Base-by-base conservation (phyloP, 2,797 vertebrate genomes). In the Mormyrus proboscirostris region DNA sequence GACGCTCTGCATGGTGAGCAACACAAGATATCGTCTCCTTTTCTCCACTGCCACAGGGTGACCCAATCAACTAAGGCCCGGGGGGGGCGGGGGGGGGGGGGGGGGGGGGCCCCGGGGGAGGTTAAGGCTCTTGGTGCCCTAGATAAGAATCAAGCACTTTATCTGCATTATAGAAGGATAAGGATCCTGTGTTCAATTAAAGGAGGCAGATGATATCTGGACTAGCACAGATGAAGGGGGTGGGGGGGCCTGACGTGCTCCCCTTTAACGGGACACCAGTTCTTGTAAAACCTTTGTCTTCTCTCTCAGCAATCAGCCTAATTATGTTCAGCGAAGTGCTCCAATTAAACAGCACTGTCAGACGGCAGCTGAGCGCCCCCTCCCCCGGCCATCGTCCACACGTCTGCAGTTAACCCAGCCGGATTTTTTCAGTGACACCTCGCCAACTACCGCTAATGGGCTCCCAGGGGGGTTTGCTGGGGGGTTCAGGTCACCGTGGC, bases 321-420 rank as follows among this genome's bases (percentile, higher is more conserved):
- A 98, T 97, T 97, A 97, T 96, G 96, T 95, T 97, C 95, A 95
- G 95, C 96, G 95, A 94, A 95, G 95, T 96, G 96, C 95, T 96
- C 96, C 97, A 97, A 97, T 97, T 97, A 97, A 96, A 97, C 95
- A 95, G 95, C 94, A 95, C 96, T 95, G 96, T 97, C 96, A 97
- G 96, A 94, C 95, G 93, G 95, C 94, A 95, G 95, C 95, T 96
- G 97, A 97, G 96, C 96, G 95, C 95, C 97, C 96, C 96, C 96
- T 93, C 90, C 91, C 92, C 95, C 96, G 95, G 95, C 95, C 96
- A 94, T 93, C 59, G n/a, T 62, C 59, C n/a, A 95, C 94, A 95
- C 96, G 95, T 96, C 95, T 94, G 94, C 96, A 97, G 97, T 97
- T 97, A 97, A 96, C 96, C 92, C 93, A 95, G 95, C 95, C 95